Evolutionary conservation across 2,797 vertebrate genomes (phyloP).

Genomic region (Leuciscus waleckii): DNA sequence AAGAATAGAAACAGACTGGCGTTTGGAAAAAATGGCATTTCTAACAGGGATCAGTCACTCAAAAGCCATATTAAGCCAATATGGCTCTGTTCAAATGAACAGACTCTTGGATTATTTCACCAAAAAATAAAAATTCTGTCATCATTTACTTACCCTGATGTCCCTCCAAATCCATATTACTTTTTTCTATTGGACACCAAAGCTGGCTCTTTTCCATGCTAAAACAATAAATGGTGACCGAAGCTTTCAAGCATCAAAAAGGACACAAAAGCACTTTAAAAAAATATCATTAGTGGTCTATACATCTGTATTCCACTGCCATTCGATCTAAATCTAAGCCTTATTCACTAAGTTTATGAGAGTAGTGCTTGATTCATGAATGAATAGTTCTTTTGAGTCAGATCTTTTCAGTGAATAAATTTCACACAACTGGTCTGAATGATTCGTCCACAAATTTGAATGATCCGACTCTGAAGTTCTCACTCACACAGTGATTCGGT

Average conservation of each 20-base stretch:
- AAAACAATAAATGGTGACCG: neutral
- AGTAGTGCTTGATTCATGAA: neutral
- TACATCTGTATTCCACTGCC: too few relatives aligned
- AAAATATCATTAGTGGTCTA: too few relatives aligned
- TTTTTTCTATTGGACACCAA: neutral
- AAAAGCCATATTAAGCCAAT: neutral
- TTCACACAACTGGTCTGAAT: neutral
- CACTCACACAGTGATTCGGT: neutral
- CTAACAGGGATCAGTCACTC: neutral
- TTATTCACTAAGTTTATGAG: neutral
- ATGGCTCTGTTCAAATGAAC: neutral
- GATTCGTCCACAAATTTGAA: neutral
- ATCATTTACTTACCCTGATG: neutral
- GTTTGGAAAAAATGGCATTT: constrained; percentile 50
- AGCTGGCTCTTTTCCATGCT: neutral
- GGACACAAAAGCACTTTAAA: neutral
- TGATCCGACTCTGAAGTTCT: neutral
- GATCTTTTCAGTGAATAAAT: neutral
- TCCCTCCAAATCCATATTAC: neutral
- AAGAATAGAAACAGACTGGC: constrained; percentile 48
- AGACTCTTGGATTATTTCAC: neutral
- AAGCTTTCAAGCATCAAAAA: neutral
- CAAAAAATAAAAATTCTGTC: neutral
- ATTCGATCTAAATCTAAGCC: too few relatives aligned
- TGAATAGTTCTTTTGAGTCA: neutral